Base-by-base conservation (phyloP, 2,888 invertebrate genomes). In the Brachynemurus nebulosus region DNA sequence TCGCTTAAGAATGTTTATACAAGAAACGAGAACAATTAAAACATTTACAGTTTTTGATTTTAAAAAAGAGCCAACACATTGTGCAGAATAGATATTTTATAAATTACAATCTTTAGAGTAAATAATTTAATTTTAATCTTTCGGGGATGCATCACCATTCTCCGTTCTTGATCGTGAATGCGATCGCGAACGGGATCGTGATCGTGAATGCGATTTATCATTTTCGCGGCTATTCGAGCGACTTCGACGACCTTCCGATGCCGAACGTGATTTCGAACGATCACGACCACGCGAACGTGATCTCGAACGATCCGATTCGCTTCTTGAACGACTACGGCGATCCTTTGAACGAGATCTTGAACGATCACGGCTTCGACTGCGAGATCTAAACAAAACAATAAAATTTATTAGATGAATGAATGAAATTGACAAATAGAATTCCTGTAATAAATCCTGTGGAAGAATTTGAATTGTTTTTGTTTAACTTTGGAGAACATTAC, bases 251-350 rank as follows among this genome's bases (percentile, higher is more conserved):
- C 17, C 25, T 3, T 27, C 17, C 9, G 42, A 42, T 11, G 19
- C 56, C 37, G 63, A 61, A 51, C 63, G 61, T 17, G 36, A 17
- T 36, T 19, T 17, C 46, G 59, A 60, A 36, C 62, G 47, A 20
- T 42, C 45, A 46, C 59, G 59, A 16, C 44, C 46, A 14, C 50
- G 44, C 19, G 43, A 44, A 39, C 64, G 59, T 20, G 64, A 64
- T 41, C 65, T 57, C 3, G 63, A 63, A 45, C 63, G 56, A 37
- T 37, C 37, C 8, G 65, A 64, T 44, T 59, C 60, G 52, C 63
- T 65, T 39, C 64, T 53, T 4, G 63, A 62, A 16, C 64, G 62
- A 45, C 58, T 62, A 12, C 65, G 55, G 34, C 64, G 62, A 50
- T 64, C 64, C 34, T 63, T 59, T 6, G 64, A 64, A 46, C 64